Evolutionary conservation across 2,797 vertebrate species (phyloP), one percentile per base, ranked within the genome.

Genomic region (Acrossocheilus wenchowensis): DNA sequence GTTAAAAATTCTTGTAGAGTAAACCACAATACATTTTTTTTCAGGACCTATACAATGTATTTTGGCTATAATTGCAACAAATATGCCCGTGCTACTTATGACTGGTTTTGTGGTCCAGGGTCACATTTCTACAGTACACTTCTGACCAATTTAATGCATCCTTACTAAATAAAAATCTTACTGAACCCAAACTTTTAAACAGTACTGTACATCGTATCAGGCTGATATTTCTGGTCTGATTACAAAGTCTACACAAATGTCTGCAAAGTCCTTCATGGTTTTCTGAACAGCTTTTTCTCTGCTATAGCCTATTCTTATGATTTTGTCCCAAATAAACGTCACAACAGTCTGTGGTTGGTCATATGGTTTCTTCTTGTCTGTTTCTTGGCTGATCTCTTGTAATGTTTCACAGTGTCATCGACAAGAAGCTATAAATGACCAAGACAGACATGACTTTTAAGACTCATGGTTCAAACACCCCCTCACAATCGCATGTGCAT

Each of bases 381-480:
- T 71, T 26, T 64, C n/a, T 64, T 64, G n/a, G 60, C 23, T 30
- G 6, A 30, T 50, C 17, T 80, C 8, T 21, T 11, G 36, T 43
- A 62, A 48, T 45, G 2, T 66, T 26, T 34, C 26, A 68, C 5
- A 21, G 4, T 68, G 12, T 12, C 9, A 45, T 73, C 41, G 14
- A 39, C 34, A 60, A 80, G 52, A 68, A 68, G 15, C 64, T 34
- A 14, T 2, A 43, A 43, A 57, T 39, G 68, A 85, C 17, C 45
- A 78, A 15, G 9, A 39, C 4, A 39, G 36, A 39, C 36, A 39
- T 39, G 36, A 64, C 34, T 19, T 60, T 62, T n/a, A 83, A 21
- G 34, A 48, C 52, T 72, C 64, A 72, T 57, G 60, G 50, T 71
- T 50, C 62, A 66, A 81, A 82, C 34, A 69, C 14, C 26, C 43